phyloP scores from a whole-genome alignment of 2,113 vertebrate genomes.

The Andinoacara biseriatus region DNA sequence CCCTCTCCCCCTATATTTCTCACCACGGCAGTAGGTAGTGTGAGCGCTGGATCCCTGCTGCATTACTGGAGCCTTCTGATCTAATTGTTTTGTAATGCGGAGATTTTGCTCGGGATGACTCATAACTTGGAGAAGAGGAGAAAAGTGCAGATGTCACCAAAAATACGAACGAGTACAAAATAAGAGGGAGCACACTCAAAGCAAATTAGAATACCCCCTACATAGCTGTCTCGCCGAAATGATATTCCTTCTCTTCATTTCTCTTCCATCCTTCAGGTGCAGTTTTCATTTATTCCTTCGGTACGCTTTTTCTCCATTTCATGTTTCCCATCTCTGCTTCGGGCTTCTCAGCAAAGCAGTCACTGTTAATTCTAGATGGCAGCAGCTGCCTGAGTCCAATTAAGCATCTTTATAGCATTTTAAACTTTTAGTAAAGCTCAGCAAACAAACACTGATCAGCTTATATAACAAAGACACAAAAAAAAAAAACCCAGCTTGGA shows the following conservation, averaged over 20 bases:
- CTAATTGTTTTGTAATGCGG: slow-evolving; percentile 77
- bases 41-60: slow-evolving; percentile 64
- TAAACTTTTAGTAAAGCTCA: slow-evolving; percentile 3
- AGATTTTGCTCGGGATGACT: slow-evolving; percentile 73
- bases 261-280: neutral
- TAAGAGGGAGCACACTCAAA: slow-evolving; percentile 40
- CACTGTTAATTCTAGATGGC: slow-evolving; percentile 6
- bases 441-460: slow-evolving; percentile 20
- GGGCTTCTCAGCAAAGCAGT: neutral
- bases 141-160: slow-evolving; percentile 45
- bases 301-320: neutral
- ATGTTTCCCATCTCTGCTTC: neutral
- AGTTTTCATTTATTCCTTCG: slow-evolving; percentile 3
- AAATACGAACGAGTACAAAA: slow-evolving; percentile 54
- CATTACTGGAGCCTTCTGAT: slow-evolving; percentile 69
- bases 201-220: slow-evolving; percentile 28
- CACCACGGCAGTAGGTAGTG: slow-evolving; percentile 52
- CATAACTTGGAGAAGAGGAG: slow-evolving; percentile 53
- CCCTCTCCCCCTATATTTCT: slow-evolving; percentile 48
- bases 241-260: neutral
- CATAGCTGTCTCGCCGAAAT: slow-evolving; percentile 10
- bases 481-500: neutral
- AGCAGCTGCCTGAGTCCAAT: neutral
- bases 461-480: slow-evolving; percentile 2
- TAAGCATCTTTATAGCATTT: slow-evolving; percentile 9